These are phyloP conservation scores for Sterrhoptilus dennistouni DNA, from an alignment of 2,113 vertebrate genomes.

Conservation along the genomic window DNA sequence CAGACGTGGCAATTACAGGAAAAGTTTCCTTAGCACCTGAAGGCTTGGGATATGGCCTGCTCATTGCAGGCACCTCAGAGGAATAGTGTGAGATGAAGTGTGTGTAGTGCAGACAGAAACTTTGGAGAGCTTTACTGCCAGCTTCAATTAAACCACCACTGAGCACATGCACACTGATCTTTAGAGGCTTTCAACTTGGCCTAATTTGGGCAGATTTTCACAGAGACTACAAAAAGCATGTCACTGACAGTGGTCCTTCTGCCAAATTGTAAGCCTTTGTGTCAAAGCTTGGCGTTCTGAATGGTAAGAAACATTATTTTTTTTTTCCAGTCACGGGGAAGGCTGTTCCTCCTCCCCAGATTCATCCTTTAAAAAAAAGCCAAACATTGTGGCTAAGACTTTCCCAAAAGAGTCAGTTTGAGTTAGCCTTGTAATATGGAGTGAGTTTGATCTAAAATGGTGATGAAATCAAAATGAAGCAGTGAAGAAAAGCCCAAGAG, in stretches of 20 bases:
- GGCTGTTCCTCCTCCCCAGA: not conserved
- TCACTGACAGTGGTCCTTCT: not conserved
- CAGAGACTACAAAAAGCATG: constrained; percentile 13
- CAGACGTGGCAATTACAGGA: not conserved
- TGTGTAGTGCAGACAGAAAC: not conserved
- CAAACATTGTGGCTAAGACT: constrained; percentile 7
- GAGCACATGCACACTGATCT: constrained; percentile 10
- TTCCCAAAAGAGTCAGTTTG: not conserved
- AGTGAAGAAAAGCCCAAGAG: not conserved
- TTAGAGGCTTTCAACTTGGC: constrained; percentile 15
- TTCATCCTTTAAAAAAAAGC: not conserved
- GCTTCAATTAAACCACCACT: not conserved
- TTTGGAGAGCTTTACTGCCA: not conserved
- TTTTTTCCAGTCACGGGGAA: not conserved
- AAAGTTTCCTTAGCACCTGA: not conserved
- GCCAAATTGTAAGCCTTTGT: constrained; percentile 29
- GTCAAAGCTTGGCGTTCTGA: constrained; percentile 2
- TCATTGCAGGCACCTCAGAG: not conserved
- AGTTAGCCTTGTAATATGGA: not conserved
- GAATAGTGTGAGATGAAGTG: not conserved
- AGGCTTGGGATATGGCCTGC: not conserved
- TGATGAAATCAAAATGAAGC: not conserved
- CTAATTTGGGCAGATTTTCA: constrained; percentile 61
- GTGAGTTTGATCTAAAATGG: constrained; percentile 13
- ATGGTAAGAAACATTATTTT: not conserved